A percentile compares a stretch with the other conserved stretches of the same genome.
These are phyloP conservation scores for Deroptyus accipitrinus DNA, from an alignment of 2,113 vertebrate genomes.

Conservation along the genomic window DNA sequence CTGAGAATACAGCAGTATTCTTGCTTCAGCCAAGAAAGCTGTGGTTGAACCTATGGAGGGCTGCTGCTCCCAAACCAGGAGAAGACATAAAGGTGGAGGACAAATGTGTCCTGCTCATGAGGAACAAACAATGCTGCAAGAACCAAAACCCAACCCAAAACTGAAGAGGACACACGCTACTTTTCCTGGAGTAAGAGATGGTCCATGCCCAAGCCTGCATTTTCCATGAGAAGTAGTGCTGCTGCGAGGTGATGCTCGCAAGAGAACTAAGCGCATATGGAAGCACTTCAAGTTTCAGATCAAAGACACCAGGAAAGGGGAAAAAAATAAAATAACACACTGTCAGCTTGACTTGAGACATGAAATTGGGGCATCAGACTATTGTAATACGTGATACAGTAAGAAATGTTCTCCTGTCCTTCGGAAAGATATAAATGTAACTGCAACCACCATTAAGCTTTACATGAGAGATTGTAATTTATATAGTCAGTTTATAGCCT, in stretches of 20 bases:
- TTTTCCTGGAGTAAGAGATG: neutral
- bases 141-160: neutral
- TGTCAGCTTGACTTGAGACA: neutral
- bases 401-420: neutral
- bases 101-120: neutral
- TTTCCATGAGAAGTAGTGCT: neutral
- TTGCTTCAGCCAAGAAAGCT: neutral
- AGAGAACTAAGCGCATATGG: fast-evolving
- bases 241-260: fast-evolving
- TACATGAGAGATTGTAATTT: neutral
- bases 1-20: neutral
- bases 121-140: neutral
- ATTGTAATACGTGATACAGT: neutral
- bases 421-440: neutral
- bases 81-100: neutral
- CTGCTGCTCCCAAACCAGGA: neutral
- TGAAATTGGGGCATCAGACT: neutral
- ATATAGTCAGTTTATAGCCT: conserved; percentile 15
- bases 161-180: neutral
- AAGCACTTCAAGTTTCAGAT: neutral
- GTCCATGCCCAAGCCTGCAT: neutral
- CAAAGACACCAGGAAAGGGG: neutral
- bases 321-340: neutral
- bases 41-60: fast-evolving
- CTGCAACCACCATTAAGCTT: neutral